Evolutionary conservation across 2,888 invertebrate genomes (phyloP).

Genomic region (Pterostichus niger): DNA sequence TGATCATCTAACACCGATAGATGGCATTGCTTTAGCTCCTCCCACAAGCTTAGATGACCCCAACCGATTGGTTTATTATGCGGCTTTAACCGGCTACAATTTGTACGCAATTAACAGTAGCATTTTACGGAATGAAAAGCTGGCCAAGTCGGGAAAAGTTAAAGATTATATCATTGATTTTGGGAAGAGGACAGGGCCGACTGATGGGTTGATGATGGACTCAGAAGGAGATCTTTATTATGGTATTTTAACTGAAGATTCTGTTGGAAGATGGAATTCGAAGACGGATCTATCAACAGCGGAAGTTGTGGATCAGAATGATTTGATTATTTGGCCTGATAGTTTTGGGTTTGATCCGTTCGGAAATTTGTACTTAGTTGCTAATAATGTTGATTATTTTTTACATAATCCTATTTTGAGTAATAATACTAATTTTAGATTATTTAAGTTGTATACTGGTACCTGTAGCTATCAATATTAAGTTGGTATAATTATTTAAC

Average conservation of each 20-base stretch:
- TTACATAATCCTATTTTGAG: slow-evolving; percentile 29
- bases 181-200: slow-evolving; percentile 82
- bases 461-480: slow-evolving; percentile 65
- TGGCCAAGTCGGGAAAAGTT: slow-evolving; percentile 70
- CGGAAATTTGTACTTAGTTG: slow-evolving; percentile 60
- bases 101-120: slow-evolving; percentile 83
- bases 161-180: slow-evolving; percentile 79
- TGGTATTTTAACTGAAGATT: slow-evolving; percentile 83
- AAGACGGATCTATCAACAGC: slow-evolving; percentile 79
- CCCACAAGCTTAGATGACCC: slow-evolving; percentile 54
- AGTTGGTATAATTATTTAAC: neutral
- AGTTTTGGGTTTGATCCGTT: slow-evolving; percentile 61
- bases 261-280: slow-evolving; percentile 85
- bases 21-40: slow-evolving; percentile 86
- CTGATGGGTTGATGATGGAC: slow-evolving; percentile 86
- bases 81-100: slow-evolving; percentile 72
- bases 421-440: slow-evolving; percentile 56
- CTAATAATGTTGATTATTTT: slow-evolving; percentile 62
- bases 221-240: slow-evolving; percentile 83
- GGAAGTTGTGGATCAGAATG: slow-evolving; percentile 68
- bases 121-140: slow-evolving; percentile 80
- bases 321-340: slow-evolving; percentile 54
- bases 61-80: slow-evolving; percentile 72
- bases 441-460: slow-evolving; percentile 62
- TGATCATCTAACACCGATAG: slow-evolving; percentile 76